Evolutionary conservation across 37 sponge, comb jelly and placozoan genomes (phyloP).

Genomic region (Aplysina aerophoba): DNA sequence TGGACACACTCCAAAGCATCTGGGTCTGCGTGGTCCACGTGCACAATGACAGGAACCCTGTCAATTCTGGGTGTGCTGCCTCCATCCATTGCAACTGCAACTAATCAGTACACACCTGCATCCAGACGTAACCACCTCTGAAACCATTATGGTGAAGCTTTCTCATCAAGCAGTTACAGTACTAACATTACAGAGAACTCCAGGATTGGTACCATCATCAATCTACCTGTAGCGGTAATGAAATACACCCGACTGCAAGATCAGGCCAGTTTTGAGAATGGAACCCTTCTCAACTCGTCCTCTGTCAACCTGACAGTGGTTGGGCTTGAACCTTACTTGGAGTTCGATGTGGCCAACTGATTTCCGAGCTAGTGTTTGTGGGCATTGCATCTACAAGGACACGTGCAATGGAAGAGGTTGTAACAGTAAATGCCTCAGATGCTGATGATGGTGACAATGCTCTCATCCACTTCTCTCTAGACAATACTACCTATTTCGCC

Average conservation of each 20-base stretch:
- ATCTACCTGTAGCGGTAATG: neutral
- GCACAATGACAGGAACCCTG: slow-evolving; percentile 29
- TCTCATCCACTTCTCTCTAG: neutral
- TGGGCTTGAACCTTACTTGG: neutral
- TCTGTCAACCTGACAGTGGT: slow-evolving; percentile 1
- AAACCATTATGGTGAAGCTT: neutral
- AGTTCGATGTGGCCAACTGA: neutral
- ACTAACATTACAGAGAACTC: slow-evolving; percentile 13
- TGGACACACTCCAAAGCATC: slow-evolving; percentile 28
- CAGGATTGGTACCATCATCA: neutral
- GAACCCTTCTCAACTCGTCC: neutral
- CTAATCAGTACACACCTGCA: neutral
- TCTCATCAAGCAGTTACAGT: neutral
- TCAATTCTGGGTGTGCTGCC: slow-evolving; percentile 1
- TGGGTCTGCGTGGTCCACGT: slow-evolving; percentile 34
- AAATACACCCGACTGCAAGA: neutral
- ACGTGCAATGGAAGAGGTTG: neutral
- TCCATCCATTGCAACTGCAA: slow-evolving; percentile 41
- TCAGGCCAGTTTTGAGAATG: neutral
- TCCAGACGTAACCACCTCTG: neutral
- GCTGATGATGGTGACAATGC: slow-evolving; percentile 5
- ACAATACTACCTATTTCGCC: slow-evolving; percentile 4
- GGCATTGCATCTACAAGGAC: neutral
- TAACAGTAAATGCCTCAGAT: slow-evolving; percentile 7
- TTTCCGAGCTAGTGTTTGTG: neutral